These are phyloP conservation scores for Catamblyrhynchus diadema DNA, from an alignment of 2,797 vertebrate species.

Conservation along the genomic window DNA sequence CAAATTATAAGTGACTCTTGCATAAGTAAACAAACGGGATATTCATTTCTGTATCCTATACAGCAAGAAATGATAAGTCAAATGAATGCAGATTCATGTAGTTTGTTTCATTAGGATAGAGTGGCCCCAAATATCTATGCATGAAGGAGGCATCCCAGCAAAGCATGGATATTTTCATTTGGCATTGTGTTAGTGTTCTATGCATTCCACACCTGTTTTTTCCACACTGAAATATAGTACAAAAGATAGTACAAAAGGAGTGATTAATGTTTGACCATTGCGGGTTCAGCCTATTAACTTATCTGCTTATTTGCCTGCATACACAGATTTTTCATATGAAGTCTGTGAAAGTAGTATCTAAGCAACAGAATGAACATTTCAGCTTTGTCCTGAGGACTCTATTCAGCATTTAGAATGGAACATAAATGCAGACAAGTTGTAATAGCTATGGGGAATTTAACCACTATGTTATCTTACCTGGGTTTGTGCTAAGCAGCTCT, in stretches of 20 bases:
- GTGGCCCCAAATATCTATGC: neutral
- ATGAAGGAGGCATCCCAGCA: neutral
- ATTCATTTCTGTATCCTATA: neutral
- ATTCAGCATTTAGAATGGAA: neutral
- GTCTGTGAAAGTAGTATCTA: constrained; percentile 47
- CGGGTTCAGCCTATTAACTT: neutral
- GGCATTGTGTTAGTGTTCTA: neutral
- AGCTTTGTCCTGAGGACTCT: constrained; percentile 40
- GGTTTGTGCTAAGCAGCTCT: neutral
- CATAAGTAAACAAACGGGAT: neutral
- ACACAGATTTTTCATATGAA: neutral
- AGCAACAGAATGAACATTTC: constrained; percentile 45
- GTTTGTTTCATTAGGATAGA: neutral
- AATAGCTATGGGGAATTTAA: neutral
- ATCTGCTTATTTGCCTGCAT: constrained; percentile 13
- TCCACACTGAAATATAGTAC: neutral
- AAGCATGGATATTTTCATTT: neutral
- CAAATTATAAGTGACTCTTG: neutral
- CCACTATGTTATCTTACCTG: neutral
- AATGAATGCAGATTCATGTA: neutral
- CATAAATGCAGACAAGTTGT: neutral
- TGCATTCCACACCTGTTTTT: neutral
- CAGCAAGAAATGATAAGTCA: neutral
- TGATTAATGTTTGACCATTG: neutral
- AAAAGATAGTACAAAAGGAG: neutral